phyloP scores from a whole-genome alignment of 37 sponge, comb jelly and placozoan genomes.

The Geodia barretti region DNA sequence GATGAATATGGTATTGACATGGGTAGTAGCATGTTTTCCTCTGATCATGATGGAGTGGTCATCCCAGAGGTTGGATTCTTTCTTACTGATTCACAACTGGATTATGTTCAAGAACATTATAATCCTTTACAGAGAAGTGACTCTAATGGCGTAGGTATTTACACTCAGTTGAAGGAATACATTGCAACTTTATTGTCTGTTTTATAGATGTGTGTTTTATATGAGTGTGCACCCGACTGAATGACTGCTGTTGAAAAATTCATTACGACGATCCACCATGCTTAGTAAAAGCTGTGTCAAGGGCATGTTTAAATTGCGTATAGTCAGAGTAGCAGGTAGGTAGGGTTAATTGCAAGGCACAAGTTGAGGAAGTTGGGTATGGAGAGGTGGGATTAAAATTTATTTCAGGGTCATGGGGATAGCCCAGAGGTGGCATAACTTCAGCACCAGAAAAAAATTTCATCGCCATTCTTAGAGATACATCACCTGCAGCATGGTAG shows the following conservation, averaged over 20 bases:
- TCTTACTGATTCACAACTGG: background rate
- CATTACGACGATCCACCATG: conserved; percentile 28
- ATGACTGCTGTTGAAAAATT: background rate
- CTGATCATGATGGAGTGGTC: background rate
- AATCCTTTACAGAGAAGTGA: conserved; percentile 13
- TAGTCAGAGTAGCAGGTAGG: conserved; percentile 16
- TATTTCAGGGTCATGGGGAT: background rate
- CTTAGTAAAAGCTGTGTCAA: conserved; percentile 5
- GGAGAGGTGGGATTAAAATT: background rate
- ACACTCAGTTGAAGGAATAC: background rate
- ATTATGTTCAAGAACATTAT: background rate
- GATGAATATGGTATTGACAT: conserved; percentile 2
- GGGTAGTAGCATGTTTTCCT: background rate
- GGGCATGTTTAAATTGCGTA: background rate
- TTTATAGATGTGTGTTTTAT: too few relatives aligned
- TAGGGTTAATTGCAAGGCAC: conserved; percentile 16
- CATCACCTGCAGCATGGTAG: background rate
- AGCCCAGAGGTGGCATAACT: background rate
- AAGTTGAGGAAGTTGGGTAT: conserved; percentile 38
- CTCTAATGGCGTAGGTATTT: conserved; percentile 3
- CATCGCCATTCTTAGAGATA: background rate
- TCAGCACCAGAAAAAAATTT: conserved; percentile 16
- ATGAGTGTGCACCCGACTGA: too few relatives aligned
- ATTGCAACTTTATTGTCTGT: background rate
- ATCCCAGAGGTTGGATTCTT: background rate